phyloP scores from a whole-genome alignment of 2,797 vertebrate species.

The Agapornis canus region DNA sequence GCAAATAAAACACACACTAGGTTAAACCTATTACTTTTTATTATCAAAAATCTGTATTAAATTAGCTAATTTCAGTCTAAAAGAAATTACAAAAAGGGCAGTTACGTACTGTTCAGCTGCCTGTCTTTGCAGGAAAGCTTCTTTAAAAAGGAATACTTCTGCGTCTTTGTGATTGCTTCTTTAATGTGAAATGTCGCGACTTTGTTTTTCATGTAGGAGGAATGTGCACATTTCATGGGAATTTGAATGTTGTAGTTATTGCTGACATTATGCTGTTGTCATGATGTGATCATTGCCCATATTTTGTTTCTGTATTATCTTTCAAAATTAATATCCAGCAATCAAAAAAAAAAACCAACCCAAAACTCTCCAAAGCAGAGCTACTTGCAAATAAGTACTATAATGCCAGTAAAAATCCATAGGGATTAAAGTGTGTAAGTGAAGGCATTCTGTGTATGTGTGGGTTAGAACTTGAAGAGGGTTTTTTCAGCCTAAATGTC shows the following conservation, averaged over 20 bases:
- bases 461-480: not conserved
- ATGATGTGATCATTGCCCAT: not conserved
- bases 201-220: not conserved
- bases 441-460: not conserved
- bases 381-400: not conserved
- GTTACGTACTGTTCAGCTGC: not conserved
- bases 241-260: not conserved
- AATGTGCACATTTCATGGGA: not conserved
- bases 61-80: not conserved
- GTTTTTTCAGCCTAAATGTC: not conserved
- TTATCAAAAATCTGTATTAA: not conserved
- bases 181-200: not conserved
- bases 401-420: not conserved
- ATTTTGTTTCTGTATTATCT: not conserved
- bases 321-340: not conserved
- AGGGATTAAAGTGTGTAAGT: not conserved
- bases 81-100: not conserved
- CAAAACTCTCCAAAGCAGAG: not conserved
- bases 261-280: not conserved
- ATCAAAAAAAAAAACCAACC: not conserved
- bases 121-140: not conserved
- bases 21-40: not conserved
- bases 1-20: not conserved
- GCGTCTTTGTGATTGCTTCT: not conserved
- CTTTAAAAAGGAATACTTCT: not conserved